Conservation (phyloP, 2,888 invertebrate genomes). For the Acleris laterana region DNA sequence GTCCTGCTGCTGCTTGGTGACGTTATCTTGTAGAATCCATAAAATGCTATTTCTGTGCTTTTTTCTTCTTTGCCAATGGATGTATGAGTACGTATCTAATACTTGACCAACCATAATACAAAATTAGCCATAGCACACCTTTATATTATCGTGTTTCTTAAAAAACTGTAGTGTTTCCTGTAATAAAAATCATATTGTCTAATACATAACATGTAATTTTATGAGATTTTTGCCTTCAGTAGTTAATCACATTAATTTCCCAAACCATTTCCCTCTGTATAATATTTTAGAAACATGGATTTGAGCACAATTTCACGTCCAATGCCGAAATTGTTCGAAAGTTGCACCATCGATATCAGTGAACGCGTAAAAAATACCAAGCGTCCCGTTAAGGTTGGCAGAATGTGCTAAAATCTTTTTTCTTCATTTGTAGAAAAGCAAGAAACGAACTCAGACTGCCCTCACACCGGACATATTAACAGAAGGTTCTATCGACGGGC, state of each 20-base stretch:
- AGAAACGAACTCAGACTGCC: conserved; percentile 56
- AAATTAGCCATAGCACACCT: too few species aligned
- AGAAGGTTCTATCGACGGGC: conserved; percentile 4
- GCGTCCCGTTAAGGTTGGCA: conserved; percentile 26
- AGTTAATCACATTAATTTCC: not conserved
- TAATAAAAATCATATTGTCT: too few species aligned
- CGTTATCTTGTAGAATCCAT: too few species aligned
- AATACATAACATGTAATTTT: too few species aligned
- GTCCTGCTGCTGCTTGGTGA: too few species aligned
- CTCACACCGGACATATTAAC: conserved; percentile 23
- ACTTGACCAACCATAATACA: too few species aligned
- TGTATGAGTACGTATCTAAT: too few species aligned
- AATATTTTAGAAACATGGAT: not conserved
- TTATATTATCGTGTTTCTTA: too few species aligned
- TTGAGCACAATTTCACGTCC: not conserved
- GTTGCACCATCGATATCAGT: conserved; percentile 22
- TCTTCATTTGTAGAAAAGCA: conserved; percentile 63
- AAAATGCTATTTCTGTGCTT: too few species aligned
- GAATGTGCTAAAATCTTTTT: conserved; percentile 67
- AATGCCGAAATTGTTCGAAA: not conserved
- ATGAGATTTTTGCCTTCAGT: too few species aligned
- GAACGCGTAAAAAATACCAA: conserved; percentile 32
- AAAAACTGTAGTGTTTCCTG: too few species aligned
- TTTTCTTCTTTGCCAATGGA: too few species aligned
- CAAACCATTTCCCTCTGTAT: not conserved